phyloP scores from a whole-genome alignment of 2,113 vertebrate species.

The Actenoides hombroni region DNA sequence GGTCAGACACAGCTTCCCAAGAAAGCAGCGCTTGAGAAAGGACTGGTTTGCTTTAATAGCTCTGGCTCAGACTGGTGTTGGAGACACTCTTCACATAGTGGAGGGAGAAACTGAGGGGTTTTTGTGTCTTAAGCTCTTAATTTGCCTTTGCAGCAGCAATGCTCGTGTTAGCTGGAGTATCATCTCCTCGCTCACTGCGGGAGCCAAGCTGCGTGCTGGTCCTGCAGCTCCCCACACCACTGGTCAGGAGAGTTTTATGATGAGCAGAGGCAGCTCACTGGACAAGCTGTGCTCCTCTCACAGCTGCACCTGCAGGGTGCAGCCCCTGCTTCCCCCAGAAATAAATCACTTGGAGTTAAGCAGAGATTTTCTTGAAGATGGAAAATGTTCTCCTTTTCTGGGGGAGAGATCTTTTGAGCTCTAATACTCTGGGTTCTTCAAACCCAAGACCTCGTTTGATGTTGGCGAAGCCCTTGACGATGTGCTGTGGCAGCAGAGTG shows the following conservation, averaged over 20 bases:
- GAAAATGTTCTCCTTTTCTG: neutral
- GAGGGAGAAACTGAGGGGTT: neutral
- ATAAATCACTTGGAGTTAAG: neutral
- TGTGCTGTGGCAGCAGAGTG: neutral
- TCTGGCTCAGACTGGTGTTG: neutral
- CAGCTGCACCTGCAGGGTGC: neutral
- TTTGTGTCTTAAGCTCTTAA: neutral
- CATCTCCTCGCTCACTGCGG: neutral
- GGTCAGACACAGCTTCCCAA: slow-evolving; percentile 9
- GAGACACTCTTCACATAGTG: rapidly evolving
- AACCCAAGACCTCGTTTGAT: neutral
- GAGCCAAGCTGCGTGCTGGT: neutral
- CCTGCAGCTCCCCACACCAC: neutral
- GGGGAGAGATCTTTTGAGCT: neutral
- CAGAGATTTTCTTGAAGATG: neutral
- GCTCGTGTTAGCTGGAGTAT: neutral
- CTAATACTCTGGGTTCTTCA: neutral
- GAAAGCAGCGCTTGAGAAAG: neutral
- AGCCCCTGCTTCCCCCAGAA: neutral
- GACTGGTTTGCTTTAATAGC: neutral
- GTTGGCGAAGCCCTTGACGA: neutral
- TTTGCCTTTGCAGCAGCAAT: neutral
- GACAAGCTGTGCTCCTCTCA: neutral
- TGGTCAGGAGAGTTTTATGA: neutral
- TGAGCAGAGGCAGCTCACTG: neutral